Conservation (phyloP, 2,113 vertebrate genomes). For the Aythya baeri region DNA sequence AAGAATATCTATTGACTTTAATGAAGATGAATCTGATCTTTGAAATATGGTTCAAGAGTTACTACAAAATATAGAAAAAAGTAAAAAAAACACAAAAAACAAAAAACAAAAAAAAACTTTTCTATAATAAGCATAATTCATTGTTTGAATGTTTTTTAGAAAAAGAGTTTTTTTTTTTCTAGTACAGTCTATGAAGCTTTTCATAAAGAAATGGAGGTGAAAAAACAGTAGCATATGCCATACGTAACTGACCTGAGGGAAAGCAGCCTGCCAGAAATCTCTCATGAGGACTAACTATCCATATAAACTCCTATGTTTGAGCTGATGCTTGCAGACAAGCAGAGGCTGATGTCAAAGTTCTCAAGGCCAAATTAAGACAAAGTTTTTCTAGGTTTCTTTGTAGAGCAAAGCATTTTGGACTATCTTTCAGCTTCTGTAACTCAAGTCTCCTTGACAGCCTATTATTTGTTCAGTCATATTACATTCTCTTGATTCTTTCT, state of each 20-base stretch:
- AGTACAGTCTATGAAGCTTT: neutral
- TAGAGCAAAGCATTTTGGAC: slow-evolving; percentile 4
- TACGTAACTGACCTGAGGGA: neutral
- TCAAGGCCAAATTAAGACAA: slow-evolving; percentile 52
- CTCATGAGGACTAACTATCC: neutral
- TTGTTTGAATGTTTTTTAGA: neutral
- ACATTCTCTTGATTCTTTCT: slow-evolving; percentile 34
- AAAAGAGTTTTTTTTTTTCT: neutral
- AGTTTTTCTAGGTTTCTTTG: slow-evolving; percentile 39
- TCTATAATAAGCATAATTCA: neutral
- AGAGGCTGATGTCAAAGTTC: slow-evolving; percentile 36
- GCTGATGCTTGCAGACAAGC: slow-evolving; percentile 48
- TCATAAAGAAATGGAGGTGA: neutral
- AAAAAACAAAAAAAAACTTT: neutral
- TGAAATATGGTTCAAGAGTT: neutral
- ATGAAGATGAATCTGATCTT: neutral
- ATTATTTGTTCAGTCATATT: slow-evolving; percentile 58
- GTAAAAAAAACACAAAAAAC: too few species aligned
- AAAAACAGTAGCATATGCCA: neutral
- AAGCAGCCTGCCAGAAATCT: neutral
- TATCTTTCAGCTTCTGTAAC: slow-evolving; percentile 42
- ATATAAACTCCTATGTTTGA: slow-evolving; percentile 1
- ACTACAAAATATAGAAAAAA: neutral
- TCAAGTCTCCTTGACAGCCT: slow-evolving; percentile 52
- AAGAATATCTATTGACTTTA: neutral